phyloP scores from a whole-genome alignment of 2,888 invertebrate genomes.

The Phanerotoma sp. region DNA sequence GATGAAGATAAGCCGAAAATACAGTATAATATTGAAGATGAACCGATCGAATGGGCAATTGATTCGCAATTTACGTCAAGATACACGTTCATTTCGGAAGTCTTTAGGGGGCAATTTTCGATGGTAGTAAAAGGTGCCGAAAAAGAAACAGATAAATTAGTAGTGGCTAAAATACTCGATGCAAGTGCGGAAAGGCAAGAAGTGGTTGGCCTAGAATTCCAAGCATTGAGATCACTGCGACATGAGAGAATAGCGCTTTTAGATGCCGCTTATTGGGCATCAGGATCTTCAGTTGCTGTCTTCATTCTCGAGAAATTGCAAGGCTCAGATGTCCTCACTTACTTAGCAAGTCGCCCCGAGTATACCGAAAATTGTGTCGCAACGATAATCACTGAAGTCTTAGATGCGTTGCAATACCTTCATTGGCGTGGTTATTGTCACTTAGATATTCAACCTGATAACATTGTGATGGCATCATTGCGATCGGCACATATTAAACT shows the following conservation, averaged over 20 bases:
- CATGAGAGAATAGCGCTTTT: slow-evolving; percentile 86
- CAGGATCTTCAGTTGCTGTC: slow-evolving; percentile 69
- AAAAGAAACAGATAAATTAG: slow-evolving; percentile 71
- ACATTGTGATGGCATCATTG: slow-evolving; percentile 87
- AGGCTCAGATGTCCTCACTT: slow-evolving; percentile 89
- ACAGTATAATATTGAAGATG: slow-evolving; percentile 74
- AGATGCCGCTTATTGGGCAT: slow-evolving; percentile 70
- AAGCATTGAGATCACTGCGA: slow-evolving; percentile 75
- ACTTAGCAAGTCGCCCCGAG: slow-evolving; percentile 83
- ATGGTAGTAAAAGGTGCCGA: slow-evolving; percentile 82
- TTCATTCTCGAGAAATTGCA: slow-evolving; percentile 81
- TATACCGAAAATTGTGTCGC: slow-evolving; percentile 93
- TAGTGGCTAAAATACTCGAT: slow-evolving; percentile 83
- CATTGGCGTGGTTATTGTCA: slow-evolving; percentile 93
- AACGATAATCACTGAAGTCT: slow-evolving; percentile 79
- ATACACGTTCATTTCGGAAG: slow-evolving; percentile 84
- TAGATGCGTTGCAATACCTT: slow-evolving; percentile 90
- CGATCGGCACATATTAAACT: slow-evolving; percentile 85
- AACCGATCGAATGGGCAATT: slow-evolving; percentile 73
- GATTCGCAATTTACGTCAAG: slow-evolving; percentile 70
- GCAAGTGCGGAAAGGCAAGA: slow-evolving; percentile 65
- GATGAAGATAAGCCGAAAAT: slow-evolving; percentile 67
- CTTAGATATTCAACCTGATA: slow-evolving; percentile 91
- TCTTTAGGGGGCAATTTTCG: slow-evolving; percentile 83
- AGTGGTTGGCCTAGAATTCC: slow-evolving; percentile 75